Conservation (phyloP, 1,140 invertebrate genomes). For the Drosophila nikananu region DNA sequence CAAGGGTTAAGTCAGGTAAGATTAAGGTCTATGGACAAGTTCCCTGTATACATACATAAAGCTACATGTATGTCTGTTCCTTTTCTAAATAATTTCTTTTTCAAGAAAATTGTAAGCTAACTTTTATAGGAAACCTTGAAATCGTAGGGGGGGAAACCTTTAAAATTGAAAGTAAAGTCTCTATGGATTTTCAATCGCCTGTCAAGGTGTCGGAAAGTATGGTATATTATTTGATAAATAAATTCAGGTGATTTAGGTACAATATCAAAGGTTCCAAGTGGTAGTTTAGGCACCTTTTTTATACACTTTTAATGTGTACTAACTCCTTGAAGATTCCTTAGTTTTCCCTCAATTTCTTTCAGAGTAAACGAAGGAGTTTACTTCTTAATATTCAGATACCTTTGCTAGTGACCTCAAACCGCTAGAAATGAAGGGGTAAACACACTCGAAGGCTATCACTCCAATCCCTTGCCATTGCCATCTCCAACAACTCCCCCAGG, state of each 20-base stretch:
- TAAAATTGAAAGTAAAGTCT: background rate
- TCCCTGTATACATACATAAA: background rate
- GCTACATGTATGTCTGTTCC: background rate
- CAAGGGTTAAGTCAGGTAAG: background rate
- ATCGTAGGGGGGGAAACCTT: background rate
- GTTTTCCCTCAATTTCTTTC: background rate
- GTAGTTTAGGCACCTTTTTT: background rate
- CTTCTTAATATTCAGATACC: background rate
- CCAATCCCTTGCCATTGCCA: conserved; percentile 35
- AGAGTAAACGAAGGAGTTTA: too few species aligned
- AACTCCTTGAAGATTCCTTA: too few species aligned
- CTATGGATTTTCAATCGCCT: background rate
- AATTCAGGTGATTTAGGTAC: background rate
- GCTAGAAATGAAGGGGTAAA: background rate
- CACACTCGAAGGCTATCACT: background rate
- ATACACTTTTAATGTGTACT: background rate
- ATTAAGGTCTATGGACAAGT: background rate
- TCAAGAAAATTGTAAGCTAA: background rate
- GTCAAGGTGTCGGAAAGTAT: background rate
- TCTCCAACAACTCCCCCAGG: background rate
- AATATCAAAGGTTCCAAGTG: background rate
- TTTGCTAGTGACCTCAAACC: conserved; percentile 3
- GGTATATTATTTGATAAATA: background rate
- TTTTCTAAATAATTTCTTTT: background rate
- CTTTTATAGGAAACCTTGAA: background rate